Evolutionary conservation across 2,797 vertebrate species (phyloP).

Genomic region (Capromys pilorides): DNA sequence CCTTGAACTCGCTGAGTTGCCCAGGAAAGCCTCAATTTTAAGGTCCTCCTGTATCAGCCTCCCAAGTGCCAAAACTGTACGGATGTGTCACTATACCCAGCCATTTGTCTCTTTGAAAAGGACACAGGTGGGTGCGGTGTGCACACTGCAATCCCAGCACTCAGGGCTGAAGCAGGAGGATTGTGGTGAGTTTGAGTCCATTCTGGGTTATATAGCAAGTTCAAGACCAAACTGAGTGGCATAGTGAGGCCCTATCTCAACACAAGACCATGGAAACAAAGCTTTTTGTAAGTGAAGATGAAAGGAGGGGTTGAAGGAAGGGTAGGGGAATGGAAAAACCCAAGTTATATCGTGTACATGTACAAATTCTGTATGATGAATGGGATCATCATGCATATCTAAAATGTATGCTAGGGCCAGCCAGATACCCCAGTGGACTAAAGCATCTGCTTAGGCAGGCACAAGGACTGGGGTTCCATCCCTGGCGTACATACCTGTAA

Average conservation of each 20-base stretch:
- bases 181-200: neutral
- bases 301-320: no score
- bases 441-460: no score
- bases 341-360: no score
- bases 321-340: no score
- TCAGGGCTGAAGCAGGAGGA: neutral
- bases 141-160: neutral
- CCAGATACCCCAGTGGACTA: no score
- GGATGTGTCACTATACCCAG: neutral
- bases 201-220: neutral
- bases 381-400: no score
- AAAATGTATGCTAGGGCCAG: no score
- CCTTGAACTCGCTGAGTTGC: neutral
- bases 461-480: no score
- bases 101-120: slow-evolving; percentile 1
- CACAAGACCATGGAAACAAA: neutral
- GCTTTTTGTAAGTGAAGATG: no score
- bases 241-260: neutral
- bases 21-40: neutral
- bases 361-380: no score
- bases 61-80: neutral
- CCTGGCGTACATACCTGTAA: no score
- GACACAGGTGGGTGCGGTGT: neutral
- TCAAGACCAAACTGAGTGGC: neutral
- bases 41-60: neutral